Base-by-base conservation (phyloP, 2,888 invertebrate genomes). In the Syrista parreyssii region DNA sequence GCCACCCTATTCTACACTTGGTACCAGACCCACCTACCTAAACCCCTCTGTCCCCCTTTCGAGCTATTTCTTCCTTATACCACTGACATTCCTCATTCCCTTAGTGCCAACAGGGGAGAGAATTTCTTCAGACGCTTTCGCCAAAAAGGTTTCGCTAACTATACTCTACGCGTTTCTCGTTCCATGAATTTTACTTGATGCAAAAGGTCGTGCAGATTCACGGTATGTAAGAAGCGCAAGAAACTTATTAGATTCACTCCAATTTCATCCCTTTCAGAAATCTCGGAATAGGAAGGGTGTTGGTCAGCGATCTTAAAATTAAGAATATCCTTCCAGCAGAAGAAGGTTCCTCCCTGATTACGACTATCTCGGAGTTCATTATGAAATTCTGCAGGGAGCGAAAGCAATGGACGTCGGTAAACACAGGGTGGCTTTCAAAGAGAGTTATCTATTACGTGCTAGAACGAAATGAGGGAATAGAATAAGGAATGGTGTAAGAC, bases 391-490 rank as follows among this genome's bases (percentile, higher is more conserved):
- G 55, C 23, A 23, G 23, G 55, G 23, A 2, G 23, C 15, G 0
- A 23, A 55, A 55, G 23, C 23, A 23, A 9, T 9, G 55, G 23
- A 9, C 2, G 55, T 55, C 23, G 9, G 15, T 55, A 23, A 23
- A 55, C 55, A 55, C 23, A 55, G 23, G 9, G 23, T 23, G 2
- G 23, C 40, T 68, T 81, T 78, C 76, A 78, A 81, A 82, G 81
- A 75, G 75, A 79, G 81, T 86, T 86, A 86, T 86, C 86, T 86
- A 83, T 86, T 84, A 77, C 80, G 78, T 77, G 80, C 77, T 79
- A 78, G 84, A 86, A 81, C 86, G 82, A 23, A 40, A 73, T 12
- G 34, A 34, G 30, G 12, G 11, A 72, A 32, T 34, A 23, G 40
- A 40, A 40, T 9, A 23, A 23, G 40, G 23, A 55, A 55, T 55